Evolutionary conservation across 2,113 vertebrate species (phyloP).

Genomic region (Petrocephalus zakoni): DNA sequence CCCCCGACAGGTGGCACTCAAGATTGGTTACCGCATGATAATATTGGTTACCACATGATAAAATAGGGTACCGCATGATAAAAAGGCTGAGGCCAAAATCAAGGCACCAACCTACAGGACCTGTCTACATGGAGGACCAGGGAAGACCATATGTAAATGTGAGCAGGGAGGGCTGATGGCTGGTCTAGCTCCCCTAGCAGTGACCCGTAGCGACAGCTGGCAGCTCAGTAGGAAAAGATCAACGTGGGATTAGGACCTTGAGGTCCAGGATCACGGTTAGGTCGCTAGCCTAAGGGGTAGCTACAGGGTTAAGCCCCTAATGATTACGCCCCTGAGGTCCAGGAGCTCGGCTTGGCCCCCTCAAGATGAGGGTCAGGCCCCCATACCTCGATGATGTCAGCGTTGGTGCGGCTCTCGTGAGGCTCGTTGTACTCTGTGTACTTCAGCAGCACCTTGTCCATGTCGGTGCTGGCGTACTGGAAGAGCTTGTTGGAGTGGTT

Average conservation of each 20-base stretch:
- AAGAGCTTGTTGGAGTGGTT: constrained; percentile 95
- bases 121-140: not conserved
- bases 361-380: not conserved
- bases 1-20: not conserved
- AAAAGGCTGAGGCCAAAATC: not conserved
- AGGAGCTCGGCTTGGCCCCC: not conserved
- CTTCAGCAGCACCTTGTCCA: constrained; percentile 93
- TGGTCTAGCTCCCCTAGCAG: not conserved
- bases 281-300: not conserved
- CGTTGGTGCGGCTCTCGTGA: constrained; percentile 88
- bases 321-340: not conserved
- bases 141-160: not conserved
- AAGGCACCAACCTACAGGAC: not conserved
- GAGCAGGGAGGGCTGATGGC: too few species aligned
- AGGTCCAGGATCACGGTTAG: not conserved
- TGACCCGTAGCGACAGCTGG: not conserved
- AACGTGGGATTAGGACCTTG: not conserved
- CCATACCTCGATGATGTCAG: constrained; percentile 85
- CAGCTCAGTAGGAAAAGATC: not conserved
- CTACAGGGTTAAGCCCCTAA: not conserved
- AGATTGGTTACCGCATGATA: not conserved
- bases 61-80: not conserved
- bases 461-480: too few species aligned
- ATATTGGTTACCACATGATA: not conserved
- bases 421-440: constrained; percentile 98